Conservation (phyloP, 30 jellyfish, hydroid and myxozoan species). For the Aurelia aurita region DNA sequence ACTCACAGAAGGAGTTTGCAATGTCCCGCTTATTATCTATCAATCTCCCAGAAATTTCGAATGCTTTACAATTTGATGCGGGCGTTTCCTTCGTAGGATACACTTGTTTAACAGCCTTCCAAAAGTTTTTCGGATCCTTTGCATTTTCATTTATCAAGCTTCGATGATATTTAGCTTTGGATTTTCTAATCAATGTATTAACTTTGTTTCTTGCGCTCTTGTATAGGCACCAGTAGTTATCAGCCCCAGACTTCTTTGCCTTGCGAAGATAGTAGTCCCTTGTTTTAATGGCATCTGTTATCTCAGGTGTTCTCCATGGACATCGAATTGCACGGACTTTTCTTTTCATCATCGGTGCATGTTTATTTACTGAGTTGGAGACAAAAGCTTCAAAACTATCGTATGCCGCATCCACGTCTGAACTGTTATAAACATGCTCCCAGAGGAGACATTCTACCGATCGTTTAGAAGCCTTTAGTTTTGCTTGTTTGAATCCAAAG, state of each 20-base stretch:
- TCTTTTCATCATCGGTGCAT: slow-evolving; percentile 40
- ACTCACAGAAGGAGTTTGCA: slow-evolving; percentile 63
- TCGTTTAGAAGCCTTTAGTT: too few relatives aligned
- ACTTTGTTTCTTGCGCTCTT: slow-evolving; percentile 24
- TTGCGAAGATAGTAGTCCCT: slow-evolving; percentile 35
- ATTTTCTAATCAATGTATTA: slow-evolving; percentile 1
- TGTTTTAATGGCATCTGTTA: slow-evolving; percentile 6
- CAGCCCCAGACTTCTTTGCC: slow-evolving; percentile 20
- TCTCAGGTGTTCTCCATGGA: slow-evolving; percentile 46
- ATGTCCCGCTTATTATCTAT: slow-evolving; percentile 62
- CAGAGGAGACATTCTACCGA: too few relatives aligned
- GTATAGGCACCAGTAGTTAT: slow-evolving; percentile 26
- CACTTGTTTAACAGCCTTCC: slow-evolving; percentile 30
- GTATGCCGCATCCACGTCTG: too few relatives aligned
- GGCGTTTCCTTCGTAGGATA: too few relatives aligned
- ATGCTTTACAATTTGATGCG: slow-evolving; percentile 26
- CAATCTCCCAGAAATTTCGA: slow-evolving; percentile 58
- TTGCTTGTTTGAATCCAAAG: too few relatives aligned
- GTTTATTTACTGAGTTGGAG: not conserved
- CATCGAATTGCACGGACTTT: slow-evolving; percentile 41
- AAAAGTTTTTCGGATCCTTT: slow-evolving; percentile 14
- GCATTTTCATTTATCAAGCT: slow-evolving; percentile 10
- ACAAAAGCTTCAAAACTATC: too few relatives aligned
- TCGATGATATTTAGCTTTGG: slow-evolving; percentile 15
- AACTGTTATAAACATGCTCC: too few relatives aligned